Percentiles rank a stretch among this genome's conserved stretches.
These are phyloP conservation scores for Prionace glauca DNA, from an alignment of 2,797 vertebrate species.

Conservation along the genomic window DNA sequence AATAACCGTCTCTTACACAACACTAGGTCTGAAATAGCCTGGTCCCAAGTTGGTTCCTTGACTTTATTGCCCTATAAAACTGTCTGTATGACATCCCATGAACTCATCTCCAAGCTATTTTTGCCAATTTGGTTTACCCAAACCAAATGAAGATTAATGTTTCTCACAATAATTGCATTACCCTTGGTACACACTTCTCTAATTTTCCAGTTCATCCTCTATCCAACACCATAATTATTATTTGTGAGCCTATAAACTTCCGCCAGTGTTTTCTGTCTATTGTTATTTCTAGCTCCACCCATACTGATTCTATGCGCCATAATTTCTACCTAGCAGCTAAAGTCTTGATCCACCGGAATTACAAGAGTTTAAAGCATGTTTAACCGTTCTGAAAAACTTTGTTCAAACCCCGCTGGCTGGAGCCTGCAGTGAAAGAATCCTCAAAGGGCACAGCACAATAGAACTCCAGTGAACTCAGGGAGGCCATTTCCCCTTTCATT, in stretches of 20 bases:
- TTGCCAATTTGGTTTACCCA: neutral
- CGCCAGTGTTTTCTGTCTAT: neutral
- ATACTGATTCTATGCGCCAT: neutral
- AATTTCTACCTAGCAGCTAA: too few relatives aligned
- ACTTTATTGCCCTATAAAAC: neutral
- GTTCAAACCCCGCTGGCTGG: too few relatives aligned
- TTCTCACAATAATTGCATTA: neutral
- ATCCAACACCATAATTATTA: neutral
- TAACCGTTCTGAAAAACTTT: too few relatives aligned
- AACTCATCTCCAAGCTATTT: neutral
- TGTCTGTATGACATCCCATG: neutral
- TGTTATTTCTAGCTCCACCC: neutral
- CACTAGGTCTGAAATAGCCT: neutral
- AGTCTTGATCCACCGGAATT: too few relatives aligned
- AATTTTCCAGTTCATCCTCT: neutral
- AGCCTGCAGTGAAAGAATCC: too few relatives aligned
- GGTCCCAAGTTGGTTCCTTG: neutral
- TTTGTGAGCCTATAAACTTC: neutral
- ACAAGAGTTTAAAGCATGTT: too few relatives aligned
- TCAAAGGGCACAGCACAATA: too few relatives aligned
- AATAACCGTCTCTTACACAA: neutral
- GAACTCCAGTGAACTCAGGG: too few relatives aligned
- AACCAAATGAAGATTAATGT: neutral
- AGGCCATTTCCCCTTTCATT: too few relatives aligned
- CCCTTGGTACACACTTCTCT: too few relatives aligned